Conservation (phyloP, 2,797 vertebrate species). For the Gephyroberyx darwinii region DNA sequence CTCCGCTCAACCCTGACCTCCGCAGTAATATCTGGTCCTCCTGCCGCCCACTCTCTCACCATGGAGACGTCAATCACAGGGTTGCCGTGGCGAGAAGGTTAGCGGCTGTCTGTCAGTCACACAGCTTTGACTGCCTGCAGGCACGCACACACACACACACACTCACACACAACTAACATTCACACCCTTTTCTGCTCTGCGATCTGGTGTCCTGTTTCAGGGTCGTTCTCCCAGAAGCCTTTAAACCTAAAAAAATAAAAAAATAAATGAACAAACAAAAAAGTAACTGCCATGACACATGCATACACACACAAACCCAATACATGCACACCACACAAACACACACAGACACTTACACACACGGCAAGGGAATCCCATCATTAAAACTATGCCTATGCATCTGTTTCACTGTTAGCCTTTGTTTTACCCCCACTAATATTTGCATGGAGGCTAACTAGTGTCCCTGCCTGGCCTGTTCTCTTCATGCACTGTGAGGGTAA, state of each 20-base stretch:
- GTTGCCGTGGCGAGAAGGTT: constrained; percentile 62
- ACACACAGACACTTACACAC: not conserved
- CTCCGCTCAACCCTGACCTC: constrained; percentile 77
- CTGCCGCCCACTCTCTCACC: constrained; percentile 67
- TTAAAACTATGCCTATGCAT: constrained; percentile 28
- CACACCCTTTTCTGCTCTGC: constrained; percentile 6
- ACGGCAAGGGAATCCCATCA: constrained; percentile 13
- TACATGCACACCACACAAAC: not conserved
- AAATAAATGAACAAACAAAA: not conserved
- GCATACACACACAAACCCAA: not conserved
- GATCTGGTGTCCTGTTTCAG: constrained; percentile 24
- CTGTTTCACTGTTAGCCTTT: constrained; percentile 44
- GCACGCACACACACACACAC: constrained; percentile 1
- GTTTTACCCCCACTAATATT: constrained; percentile 55
- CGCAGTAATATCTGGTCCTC: constrained; percentile 71
- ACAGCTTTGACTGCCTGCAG: constrained; percentile 42
- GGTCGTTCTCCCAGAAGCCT: constrained; percentile 30
- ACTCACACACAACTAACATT: not conserved
- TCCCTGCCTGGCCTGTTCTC: constrained; percentile 34
- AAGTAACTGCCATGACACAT: not conserved
- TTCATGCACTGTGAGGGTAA: constrained; percentile 47
- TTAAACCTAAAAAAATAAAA: constrained; percentile 10
- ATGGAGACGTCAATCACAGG: constrained; percentile 76
- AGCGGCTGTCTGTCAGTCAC: constrained; percentile 66
- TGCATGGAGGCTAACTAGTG: constrained; percentile 49